phyloP scores from a whole-genome alignment of 2,888 invertebrate species.

The Leptopilina myrica region DNA sequence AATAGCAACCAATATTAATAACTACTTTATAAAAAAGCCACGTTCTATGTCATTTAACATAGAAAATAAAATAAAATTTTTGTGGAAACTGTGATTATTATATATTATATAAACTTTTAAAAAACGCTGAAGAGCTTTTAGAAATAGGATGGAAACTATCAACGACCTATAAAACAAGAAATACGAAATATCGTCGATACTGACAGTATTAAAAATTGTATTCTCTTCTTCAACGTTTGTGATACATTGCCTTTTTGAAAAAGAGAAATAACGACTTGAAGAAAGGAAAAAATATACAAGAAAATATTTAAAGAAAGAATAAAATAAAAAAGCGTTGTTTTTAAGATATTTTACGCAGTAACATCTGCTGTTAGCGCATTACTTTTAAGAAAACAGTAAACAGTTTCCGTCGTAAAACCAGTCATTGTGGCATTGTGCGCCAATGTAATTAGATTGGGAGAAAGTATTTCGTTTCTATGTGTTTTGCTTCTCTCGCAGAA shows the following conservation, averaged over 20 bases:
- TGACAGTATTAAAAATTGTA: not conserved
- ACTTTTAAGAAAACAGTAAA: not conserved
- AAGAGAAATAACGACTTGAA: not conserved
- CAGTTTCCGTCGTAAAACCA: conserved; percentile 8
- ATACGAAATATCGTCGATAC: not conserved
- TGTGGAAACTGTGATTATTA: too few relatives aligned
- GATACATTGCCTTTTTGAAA: not conserved
- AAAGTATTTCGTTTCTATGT: conserved; percentile 5
- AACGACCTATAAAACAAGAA: conserved; percentile 3
- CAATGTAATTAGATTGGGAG: conserved; percentile 12
- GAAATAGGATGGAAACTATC: conserved; percentile 10
- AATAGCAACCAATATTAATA: too few relatives aligned
- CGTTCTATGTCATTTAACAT: too few relatives aligned
- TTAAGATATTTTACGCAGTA: not conserved
- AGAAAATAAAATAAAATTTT: too few relatives aligned
- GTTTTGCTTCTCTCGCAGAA: not conserved
- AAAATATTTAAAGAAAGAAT: too few relatives aligned
- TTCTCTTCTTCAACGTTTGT: not conserved
- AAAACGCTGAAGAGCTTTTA: not conserved
- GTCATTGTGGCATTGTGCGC: conserved; percentile 5
- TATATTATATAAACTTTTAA: too few relatives aligned
- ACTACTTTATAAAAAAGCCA: too few relatives aligned
- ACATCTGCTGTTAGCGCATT: conserved; percentile 3
- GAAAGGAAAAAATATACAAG: too few relatives aligned
- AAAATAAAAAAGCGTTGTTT: not conserved